These are phyloP conservation scores for Agapornis canus DNA, from an alignment of 2,797 vertebrate genomes.

Conservation along the genomic window DNA sequence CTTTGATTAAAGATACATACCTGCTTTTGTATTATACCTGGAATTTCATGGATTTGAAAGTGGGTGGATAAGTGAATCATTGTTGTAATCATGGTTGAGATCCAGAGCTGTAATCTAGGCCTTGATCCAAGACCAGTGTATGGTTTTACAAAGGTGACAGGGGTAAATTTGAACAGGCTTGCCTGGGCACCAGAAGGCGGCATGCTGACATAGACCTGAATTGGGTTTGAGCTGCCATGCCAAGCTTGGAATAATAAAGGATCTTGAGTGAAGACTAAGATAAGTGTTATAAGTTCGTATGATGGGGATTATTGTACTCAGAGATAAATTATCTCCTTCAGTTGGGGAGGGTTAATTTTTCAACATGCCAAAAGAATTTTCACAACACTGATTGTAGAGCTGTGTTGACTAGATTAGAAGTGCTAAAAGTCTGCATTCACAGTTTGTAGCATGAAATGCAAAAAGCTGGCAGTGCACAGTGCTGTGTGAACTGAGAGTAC, in stretches of 20 bases:
- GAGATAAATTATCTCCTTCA: background rate
- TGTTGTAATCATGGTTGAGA: background rate
- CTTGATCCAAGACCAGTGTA: accelerated
- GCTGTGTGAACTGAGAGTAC: background rate
- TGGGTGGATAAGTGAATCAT: background rate
- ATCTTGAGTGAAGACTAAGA: background rate
- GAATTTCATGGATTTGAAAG: background rate
- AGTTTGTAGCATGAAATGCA: background rate
- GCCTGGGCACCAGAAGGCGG: background rate
- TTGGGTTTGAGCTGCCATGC: background rate
- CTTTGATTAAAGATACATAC: background rate
- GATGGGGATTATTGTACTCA: background rate
- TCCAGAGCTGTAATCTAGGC: background rate
- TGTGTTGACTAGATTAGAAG: background rate
- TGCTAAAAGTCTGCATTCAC: background rate
- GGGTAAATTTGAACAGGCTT: background rate
- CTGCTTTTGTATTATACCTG: background rate
- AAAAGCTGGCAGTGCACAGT: background rate
- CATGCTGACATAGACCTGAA: background rate
- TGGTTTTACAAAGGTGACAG: background rate
- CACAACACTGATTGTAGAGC: background rate
- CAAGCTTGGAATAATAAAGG: background rate
- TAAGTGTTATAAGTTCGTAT: background rate
- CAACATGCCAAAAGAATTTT: background rate
- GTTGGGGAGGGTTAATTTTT: background rate